These are phyloP conservation scores for Marmota flaviventris DNA, from an alignment of 2,113 vertebrate genomes.

Conservation along the genomic window DNA sequence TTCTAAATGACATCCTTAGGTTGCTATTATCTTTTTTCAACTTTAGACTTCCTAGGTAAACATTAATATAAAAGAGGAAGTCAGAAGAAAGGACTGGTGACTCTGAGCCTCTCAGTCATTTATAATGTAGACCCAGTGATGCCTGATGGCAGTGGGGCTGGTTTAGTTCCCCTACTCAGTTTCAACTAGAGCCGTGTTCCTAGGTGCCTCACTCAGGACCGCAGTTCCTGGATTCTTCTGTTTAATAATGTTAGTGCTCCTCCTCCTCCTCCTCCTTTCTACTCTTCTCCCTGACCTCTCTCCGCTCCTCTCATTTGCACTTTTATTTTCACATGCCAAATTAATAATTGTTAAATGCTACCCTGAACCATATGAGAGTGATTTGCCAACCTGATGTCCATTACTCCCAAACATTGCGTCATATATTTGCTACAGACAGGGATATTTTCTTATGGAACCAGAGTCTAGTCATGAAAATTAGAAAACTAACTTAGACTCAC, in stretches of 20 bases:
- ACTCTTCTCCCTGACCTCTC: background rate
- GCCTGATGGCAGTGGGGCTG: fast-evolving
- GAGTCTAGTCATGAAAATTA: background rate
- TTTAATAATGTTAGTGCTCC: background rate
- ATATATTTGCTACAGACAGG: background rate
- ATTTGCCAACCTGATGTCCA: background rate
- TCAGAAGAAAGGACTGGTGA: background rate
- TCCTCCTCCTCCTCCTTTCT: background rate
- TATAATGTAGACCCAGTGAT: background rate
- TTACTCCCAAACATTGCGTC: background rate
- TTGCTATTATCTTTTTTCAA: background rate
- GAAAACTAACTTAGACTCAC: background rate
- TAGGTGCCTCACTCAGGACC: too few relatives aligned
- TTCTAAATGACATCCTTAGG: background rate
- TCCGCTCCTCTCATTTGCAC: background rate
- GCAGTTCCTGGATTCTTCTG: background rate
- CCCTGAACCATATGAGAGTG: background rate
- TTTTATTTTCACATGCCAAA: background rate
- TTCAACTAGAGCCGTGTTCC: background rate
- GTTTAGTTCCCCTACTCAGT: background rate
- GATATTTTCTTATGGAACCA: background rate
- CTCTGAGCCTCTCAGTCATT: background rate
- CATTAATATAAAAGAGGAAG: background rate
- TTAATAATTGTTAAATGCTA: background rate
- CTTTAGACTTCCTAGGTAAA: background rate